Base-by-base conservation (phyloP, 2,113 vertebrate genomes). In the Garra rufa region DNA sequence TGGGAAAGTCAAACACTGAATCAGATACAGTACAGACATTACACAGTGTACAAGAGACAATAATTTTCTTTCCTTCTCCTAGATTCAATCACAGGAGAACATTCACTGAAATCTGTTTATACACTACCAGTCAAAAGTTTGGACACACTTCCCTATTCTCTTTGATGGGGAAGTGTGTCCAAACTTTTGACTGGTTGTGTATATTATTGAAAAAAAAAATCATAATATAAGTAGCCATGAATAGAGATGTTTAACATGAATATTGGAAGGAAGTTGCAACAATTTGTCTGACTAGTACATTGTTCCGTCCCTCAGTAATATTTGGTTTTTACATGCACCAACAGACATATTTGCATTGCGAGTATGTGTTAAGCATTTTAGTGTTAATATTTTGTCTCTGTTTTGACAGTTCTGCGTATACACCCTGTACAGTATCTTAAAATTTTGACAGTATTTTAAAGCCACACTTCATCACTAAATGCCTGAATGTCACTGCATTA, bases 291-390 rank as follows among this genome's bases (percentile, higher is more conserved):
- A 59, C 21, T 57, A 41, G 0, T 59, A 24, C 24, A 38, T 52
- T 76, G 9, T 14, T 28, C 48, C 74, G 28, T 52, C 28, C 50
- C 24, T 80, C 57, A 46, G 41, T 79, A 65, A 63, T 44, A 63
- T 21, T 34, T 4, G 28, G 4, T 38, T 59, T 21, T 70, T 70
- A 41, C 34, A 21, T 41, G 34, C 67, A 34, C 5, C 52, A 57
- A 21, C 9, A 9, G 19, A 57, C 3, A 81, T 21, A 78, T 81
- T 81, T 67, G 59, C 43, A 81, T 67, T n/a, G 17, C 13, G 76
- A 44, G 76, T 44, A 1, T 50, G 76, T 11, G 41, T 30, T n/a
- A 46, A 17, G 48, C 15, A 28, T 28, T n/a, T 30, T 30, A 7
- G 13, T 19, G 17, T 57, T 46, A 4, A 67, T 10, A 50, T 8